Evolutionary conservation across 2,888 invertebrate genomes (phyloP), one percentile per base, ranked within the genome.

Genomic region (Ariolimax columbianus): DNA sequence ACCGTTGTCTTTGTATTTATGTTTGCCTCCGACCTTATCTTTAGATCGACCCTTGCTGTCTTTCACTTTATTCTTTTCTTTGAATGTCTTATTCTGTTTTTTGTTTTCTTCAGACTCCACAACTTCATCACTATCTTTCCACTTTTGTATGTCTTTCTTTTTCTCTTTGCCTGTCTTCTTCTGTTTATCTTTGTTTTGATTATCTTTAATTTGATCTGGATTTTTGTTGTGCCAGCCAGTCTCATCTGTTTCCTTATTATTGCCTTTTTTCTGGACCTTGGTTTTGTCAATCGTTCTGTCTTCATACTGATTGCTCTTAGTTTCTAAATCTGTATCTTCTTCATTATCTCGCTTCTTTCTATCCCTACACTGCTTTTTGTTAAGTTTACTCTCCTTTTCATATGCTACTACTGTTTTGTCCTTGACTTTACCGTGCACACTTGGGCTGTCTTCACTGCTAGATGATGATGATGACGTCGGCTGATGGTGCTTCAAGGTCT

Each of bases 91-190:
- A 47, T 7, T 47, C 47, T 47, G 47, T 47, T 11, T 47, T 47
- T 14, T 47, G 7, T 47, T 47, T 14, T 47, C 7, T 14, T 47
- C 47, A 47, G 47, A 47, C n/a, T 47, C 47, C 7, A 47, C 14
- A 47, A 11, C 9, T 11, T 7, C 9, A 14, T 47, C 47, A 11
- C 47, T 47, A 33, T n/a, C 17, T 38, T 43, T 77, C 26, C 30
- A 30, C 43, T n/a, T 51, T 47, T 47, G 7, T 7, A 47, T 47
- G 47, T 47, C 14, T 47, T 47, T 47, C 30, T 68, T 63, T 43
- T 75, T 51, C 72, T 84, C 51, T 84, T 77, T 78, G 36, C 38
- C 72, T 79, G 47, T 72, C 1, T 78, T 40, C 33, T 36, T 68
- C 47, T 47, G 7, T 47, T 47, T 14, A 47, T 14, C 7, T 47